Percentiles rank a stretch among this genome's conserved stretches.
These are phyloP conservation scores for Apis cerana DNA, from an alignment of 1,140 invertebrate genomes.

Conservation along the genomic window DNA sequence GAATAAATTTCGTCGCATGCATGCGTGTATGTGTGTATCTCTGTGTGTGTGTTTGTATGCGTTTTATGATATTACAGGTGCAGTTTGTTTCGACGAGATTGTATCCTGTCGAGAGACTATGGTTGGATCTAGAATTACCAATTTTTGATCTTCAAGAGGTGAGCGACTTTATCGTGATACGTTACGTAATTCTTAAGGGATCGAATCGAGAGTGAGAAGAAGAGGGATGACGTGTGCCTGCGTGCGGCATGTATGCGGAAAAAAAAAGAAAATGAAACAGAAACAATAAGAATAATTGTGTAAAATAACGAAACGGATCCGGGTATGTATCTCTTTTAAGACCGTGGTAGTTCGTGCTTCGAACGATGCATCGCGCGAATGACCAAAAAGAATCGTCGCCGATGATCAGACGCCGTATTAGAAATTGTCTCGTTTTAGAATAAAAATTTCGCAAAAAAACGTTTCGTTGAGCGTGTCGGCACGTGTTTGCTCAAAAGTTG, in stretches of 20 bases:
- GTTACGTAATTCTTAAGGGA: not conserved
- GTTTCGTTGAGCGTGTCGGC: not conserved
- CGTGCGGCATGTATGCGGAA: not conserved
- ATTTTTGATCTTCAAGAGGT: slow-evolving; percentile 7
- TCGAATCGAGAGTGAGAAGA: not conserved
- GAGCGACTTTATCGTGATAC: slow-evolving; percentile 24
- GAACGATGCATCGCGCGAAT: not conserved
- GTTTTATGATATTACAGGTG: not conserved
- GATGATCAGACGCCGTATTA: too few relatives aligned
- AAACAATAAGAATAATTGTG: slow-evolving; percentile 8
- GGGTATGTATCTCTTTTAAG: slow-evolving; percentile 16
- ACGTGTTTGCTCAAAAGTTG: slow-evolving; percentile 21
- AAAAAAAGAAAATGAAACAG: not conserved
- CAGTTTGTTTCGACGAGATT: not conserved
- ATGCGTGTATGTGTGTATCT: too few relatives aligned
- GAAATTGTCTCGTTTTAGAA: not conserved
- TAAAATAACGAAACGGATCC: slow-evolving; percentile 13
- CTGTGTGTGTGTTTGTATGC: too few relatives aligned
- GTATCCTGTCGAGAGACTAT: not conserved
- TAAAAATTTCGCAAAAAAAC: not conserved
- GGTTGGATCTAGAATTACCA: not conserved
- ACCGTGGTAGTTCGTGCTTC: not conserved
- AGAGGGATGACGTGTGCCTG: not conserved
- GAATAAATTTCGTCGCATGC: not conserved
- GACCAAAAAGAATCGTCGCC: not conserved